These are phyloP conservation scores for Acanthis flammea DNA, from an alignment of 2,797 vertebrate genomes.

Conservation along the genomic window DNA sequence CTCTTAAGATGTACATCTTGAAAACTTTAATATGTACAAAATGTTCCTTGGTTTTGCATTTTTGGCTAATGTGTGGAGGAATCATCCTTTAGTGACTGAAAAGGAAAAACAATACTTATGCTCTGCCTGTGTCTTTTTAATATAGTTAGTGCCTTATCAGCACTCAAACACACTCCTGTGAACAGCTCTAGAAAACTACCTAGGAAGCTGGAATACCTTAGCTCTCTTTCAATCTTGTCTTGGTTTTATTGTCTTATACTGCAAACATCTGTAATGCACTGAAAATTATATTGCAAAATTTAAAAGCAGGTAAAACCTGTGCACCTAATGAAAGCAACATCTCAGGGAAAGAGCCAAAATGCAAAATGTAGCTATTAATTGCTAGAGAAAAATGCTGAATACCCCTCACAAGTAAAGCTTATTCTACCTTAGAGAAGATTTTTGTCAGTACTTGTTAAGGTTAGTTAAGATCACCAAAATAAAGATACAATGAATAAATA, in stretches of 20 bases:
- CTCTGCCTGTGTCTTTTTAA: conserved; percentile 50
- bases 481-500: neutral
- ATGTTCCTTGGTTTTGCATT: conserved; percentile 21
- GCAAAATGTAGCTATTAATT: neutral
- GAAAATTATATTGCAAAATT: neutral
- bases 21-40: conserved; percentile 49
- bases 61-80: conserved; percentile 41
- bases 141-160: conserved; percentile 65
- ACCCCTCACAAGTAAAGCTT: neutral
- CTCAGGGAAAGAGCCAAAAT: neutral
- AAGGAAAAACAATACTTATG: conserved; percentile 48
- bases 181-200: conserved; percentile 44
- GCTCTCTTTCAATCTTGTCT: conserved; percentile 46
- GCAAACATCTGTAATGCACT: conserved; percentile 9
- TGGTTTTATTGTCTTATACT: conserved; percentile 26
- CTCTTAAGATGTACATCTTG: conserved; percentile 38
- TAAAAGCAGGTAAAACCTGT: neutral
- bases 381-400: neutral
- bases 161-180: conserved; percentile 42
- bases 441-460: neutral
- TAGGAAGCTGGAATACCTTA: conserved; percentile 23
- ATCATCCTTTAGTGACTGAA: conserved; percentile 38
- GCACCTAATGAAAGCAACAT: neutral
- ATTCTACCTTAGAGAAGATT: neutral
- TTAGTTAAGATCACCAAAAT: neutral